A percentile compares a stretch with the other conserved stretches of the same genome.
These are phyloP conservation scores for Melieria omissa DNA, from an alignment of 2,888 invertebrate species.

Conservation along the genomic window DNA sequence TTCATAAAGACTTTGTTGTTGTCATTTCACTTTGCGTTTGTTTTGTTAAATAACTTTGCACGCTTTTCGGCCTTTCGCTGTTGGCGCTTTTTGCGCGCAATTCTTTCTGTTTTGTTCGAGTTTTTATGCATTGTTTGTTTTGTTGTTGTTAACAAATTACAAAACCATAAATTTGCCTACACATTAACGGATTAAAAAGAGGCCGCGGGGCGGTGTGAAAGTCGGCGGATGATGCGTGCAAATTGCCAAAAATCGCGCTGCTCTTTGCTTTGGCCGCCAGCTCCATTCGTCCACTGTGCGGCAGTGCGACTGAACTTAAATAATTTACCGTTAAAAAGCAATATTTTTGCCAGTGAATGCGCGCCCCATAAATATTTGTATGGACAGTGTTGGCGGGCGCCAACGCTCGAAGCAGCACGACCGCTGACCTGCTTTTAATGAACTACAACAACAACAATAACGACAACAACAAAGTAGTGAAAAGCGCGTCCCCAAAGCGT, in stretches of 20 bases:
- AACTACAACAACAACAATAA: neutral
- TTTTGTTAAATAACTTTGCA: neutral
- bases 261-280: neutral
- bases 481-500: conserved; percentile 2
- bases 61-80: neutral
- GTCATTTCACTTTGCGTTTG: no score
- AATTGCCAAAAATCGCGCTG: neutral
- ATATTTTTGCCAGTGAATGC: conserved; percentile 30
- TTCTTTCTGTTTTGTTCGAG: neutral
- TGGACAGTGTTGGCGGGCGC: neutral
- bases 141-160: neutral
- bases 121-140: neutral
- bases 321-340: conserved; percentile 40
- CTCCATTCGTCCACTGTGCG: neutral
- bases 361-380: neutral
- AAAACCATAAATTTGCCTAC: neutral
- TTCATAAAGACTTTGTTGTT: no score
- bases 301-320: conserved; percentile 37
- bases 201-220: no score
- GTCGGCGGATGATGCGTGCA: no score
- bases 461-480: neutral
- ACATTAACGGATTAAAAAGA: conserved; percentile 3
- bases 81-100: no score
- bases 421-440: neutral
- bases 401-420: neutral